phyloP scores from a whole-genome alignment of 2,113 vertebrate species.

The rabbit (Oryctolagus cuniculus) region DNA sequence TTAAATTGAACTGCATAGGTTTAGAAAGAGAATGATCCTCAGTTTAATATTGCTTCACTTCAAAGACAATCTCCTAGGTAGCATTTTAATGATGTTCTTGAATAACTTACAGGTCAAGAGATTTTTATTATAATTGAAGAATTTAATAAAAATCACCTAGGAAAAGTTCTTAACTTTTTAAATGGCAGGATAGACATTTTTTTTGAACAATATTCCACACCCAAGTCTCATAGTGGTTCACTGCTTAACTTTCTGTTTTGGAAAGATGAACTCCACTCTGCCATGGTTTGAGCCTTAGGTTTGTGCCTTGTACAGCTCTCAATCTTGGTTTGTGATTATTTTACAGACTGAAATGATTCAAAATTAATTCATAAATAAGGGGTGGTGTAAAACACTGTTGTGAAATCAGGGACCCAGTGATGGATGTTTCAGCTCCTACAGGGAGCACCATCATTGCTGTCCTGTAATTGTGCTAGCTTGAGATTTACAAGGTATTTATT shows the following conservation, averaged over 20 bases:
- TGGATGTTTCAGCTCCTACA: neutral
- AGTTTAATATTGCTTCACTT: neutral
- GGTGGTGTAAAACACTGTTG: neutral
- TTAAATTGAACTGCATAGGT: neutral
- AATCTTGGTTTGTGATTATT: neutral
- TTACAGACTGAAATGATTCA: neutral
- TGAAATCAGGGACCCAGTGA: neutral
- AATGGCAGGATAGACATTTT: neutral
- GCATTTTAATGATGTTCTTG: neutral
- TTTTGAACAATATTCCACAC: neutral
- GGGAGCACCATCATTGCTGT: neutral
- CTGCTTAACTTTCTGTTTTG: neutral
- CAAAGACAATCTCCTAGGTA: constrained; percentile 8
- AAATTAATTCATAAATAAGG: neutral
- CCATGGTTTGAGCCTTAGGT: neutral
- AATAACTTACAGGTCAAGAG: neutral
- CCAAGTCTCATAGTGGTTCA: neutral
- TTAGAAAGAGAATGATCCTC: constrained; percentile 4
- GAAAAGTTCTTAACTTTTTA: neutral
- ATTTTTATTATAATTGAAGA: neutral
- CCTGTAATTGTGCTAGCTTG: neutral
- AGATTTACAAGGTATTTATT: neutral
- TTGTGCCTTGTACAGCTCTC: neutral
- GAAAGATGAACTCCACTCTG: neutral
- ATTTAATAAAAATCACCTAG: neutral